phyloP scores from a whole-genome alignment of 2,888 invertebrate species.

The Noctuana brunneofusca region DNA sequence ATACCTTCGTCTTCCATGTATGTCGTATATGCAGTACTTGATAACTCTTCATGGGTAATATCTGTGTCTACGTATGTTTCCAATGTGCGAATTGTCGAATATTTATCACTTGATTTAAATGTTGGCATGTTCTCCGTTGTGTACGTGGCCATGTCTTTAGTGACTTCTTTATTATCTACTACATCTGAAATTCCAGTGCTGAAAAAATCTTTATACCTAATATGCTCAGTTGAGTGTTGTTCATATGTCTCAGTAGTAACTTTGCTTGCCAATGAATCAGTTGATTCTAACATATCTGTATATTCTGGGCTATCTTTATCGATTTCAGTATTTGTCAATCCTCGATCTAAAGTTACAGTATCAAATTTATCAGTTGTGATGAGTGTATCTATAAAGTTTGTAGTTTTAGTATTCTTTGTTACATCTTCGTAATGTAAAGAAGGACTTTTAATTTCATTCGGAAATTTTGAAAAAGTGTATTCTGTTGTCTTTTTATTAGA shows the following conservation, averaged over 20 bases:
- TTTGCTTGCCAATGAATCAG: background rate
- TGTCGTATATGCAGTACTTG: background rate
- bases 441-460: background rate
- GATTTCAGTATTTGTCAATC: background rate
- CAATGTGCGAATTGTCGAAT: background rate
- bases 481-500: constrained; percentile 1
- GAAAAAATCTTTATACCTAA: background rate
- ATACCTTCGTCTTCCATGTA: background rate
- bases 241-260: background rate
- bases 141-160: background rate
- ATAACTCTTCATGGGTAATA: background rate
- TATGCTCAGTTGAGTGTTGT: background rate
- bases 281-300: background rate
- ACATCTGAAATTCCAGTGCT: background rate
- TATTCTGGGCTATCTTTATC: background rate
- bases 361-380: background rate
- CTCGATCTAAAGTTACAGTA: background rate
- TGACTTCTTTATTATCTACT: background rate
- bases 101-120: background rate
- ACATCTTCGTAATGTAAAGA: background rate
- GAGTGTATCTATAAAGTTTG: too few relatives aligned
- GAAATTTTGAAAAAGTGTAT: background rate
- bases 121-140: background rate
- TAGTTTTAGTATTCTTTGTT: background rate
- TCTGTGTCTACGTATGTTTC: background rate